Evolutionary conservation across 2,113 vertebrate species (phyloP).

Genomic region (Marmota monax): DNA sequence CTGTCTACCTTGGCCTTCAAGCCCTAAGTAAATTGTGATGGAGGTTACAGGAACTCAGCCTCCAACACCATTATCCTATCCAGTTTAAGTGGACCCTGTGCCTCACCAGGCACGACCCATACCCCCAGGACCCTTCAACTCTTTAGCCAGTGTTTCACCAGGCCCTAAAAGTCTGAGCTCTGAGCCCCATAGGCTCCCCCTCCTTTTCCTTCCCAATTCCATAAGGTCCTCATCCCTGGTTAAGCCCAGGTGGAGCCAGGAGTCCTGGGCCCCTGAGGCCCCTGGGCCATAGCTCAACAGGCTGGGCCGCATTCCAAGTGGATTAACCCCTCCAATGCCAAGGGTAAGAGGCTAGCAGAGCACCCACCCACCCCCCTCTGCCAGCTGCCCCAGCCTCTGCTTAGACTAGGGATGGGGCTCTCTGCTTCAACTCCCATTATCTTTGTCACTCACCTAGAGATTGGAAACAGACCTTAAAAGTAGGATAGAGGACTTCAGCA

Average conservation of each 20-base stretch:
- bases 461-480: background rate
- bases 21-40: background rate
- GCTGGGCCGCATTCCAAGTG: constrained; percentile 82
- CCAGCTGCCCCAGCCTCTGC: background rate
- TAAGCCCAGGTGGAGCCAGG: constrained; percentile 75
- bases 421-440: background rate
- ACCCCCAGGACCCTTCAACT: background rate
- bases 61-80: background rate
- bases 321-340: constrained; percentile 82
- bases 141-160: constrained; percentile 6
- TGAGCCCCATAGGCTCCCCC: background rate
- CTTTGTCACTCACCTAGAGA: constrained; percentile 16
- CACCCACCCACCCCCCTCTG: background rate
- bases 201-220: constrained; percentile 58
- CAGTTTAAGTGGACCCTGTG: background rate
- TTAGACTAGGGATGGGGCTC: background rate
- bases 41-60: constrained; percentile 31
- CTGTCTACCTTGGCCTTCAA: constrained; percentile 55
- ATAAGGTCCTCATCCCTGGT: constrained; percentile 61
- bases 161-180: constrained; percentile 42
- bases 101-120: background rate
- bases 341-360: constrained; percentile 63
- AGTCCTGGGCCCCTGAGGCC: constrained; percentile 78
- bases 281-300: constrained; percentile 82
- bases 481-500: background rate